Evolutionary conservation across 2,113 vertebrate species (phyloP).

Genomic region (Scophthalmus maximus): DNA sequence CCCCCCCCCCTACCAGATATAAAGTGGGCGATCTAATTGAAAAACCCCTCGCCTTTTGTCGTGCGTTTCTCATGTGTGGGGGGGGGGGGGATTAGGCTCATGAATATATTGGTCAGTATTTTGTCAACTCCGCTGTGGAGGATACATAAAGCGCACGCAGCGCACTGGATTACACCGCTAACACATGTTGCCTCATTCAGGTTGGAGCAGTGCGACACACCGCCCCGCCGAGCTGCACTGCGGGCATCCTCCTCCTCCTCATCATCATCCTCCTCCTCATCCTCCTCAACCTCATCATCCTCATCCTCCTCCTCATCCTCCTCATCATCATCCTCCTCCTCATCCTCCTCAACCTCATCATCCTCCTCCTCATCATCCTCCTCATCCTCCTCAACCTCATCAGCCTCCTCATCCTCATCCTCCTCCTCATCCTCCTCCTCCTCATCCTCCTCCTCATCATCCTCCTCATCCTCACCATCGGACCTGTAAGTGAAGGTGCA

Average conservation of each 20-base stretch:
- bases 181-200: slow-evolving; percentile 37
- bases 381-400: too few species aligned
- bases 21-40: slow-evolving; percentile 83
- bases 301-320: too few species aligned
- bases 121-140: slow-evolving; percentile 78
- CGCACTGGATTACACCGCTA: slow-evolving; percentile 60
- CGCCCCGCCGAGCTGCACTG: neutral
- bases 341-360: too few species aligned
- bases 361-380: too few species aligned
- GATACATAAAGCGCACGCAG: slow-evolving; percentile 71
- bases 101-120: slow-evolving; percentile 83
- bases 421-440: too few species aligned
- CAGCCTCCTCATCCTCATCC: too few species aligned
- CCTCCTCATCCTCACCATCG: too few species aligned
- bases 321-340: too few species aligned
- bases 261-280: too few species aligned
- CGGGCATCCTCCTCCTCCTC: too few species aligned
- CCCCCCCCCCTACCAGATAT: slow-evolving; percentile 32
- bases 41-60: slow-evolving; percentile 80
- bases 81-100: slow-evolving; percentile 80
- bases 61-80: slow-evolving; percentile 71
- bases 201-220: slow-evolving; percentile 29
- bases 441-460: too few species aligned
- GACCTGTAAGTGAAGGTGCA: slow-evolving; percentile 21
- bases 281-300: too few species aligned